Evolutionary conservation across 2,113 vertebrate species (phyloP), one percentile per base, ranked within the genome.

Genomic region (Fukomys damarensis): DNA sequence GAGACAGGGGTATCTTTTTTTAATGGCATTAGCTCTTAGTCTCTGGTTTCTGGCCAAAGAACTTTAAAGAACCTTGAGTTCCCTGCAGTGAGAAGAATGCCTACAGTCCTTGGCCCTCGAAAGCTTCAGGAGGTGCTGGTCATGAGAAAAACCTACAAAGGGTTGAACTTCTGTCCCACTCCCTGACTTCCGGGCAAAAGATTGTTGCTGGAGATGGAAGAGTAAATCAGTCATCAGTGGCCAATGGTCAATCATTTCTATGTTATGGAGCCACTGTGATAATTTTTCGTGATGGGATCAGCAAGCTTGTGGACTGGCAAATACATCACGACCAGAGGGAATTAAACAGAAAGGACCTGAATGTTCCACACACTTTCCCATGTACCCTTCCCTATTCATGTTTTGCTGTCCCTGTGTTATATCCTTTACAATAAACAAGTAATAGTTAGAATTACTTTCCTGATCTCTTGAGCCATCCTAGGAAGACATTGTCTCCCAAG

Each of bases 271-370:
- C 20, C 8, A 35, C 43, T 24, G 4, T 56, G 52, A 38, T 46
- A 43, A 19, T 19, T 65, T 35, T 41, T 7, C 77, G 43, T 0
- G 11, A 13, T 16, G 10, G 46, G 1, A 20, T 80, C 83, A 79
- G 30, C 10, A 17, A 41, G 12, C 6, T 68, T n/a, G 22, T 56
- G 38, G 46, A 70, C 10, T 17, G 22, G 2, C 43, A 49, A 41
- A 54, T 1, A 22, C 26, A 22, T 56, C 49, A 32, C 6, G 26
- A 28, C 43, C 1, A 16, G 58, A 38, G 19, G 14, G 24, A 54
- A 1, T 2, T 32, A 19, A 7, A 6, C 11, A 22, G 2, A 43
- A 38, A n/a, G 0, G 30, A 54, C 32, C 30, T 19, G 5, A 30
- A 54, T 17, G 6, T 9, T 12, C 10, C 30, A 41, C 20, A 0